Evolutionary conservation across 2,797 vertebrate species (phyloP), one percentile per base, ranked within the genome.

Genomic region (Philypnodon macrostomus): DNA sequence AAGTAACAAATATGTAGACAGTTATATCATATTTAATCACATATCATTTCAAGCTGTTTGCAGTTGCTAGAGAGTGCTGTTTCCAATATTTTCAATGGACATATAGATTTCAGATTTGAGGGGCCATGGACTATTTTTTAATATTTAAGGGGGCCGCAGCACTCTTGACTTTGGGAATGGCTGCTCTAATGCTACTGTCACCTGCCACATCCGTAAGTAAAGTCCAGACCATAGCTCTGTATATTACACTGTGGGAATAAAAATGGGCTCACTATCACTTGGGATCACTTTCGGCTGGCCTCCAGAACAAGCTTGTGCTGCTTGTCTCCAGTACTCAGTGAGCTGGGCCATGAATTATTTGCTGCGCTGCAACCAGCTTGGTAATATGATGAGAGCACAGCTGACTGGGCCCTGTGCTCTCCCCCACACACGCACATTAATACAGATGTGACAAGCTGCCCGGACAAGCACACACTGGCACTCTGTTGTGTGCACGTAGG

Each of bases 321-420:
- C 58, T 70, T 56, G 57, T 66, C 42, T 67, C 50, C 59, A 44
- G 64, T n/a, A 48, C 55, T 47, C 61, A 31, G 49, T 64, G 58
- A 57, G 60, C 41, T 55, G 66, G 58, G 21, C 57, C 63, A 73
- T 77, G 49, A 80, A 70, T 72, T 66, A 77, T 73, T 77, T 75
- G 66, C 63, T 35, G n/a, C 47, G 33, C 47, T 7, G 27, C 63
- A 65, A 57, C 69, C 70, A 64, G 60, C 63, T 44, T 58, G 69
- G 58, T 73, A 70, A 80, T 68, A 75, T 51, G 66, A 75, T 53
- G 64, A 68, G 56, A 64, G 64, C 51, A 66, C 48, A 66, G 64
- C 47, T 57, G 69, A 73, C 56, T 56, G 55, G 39, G 50, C 45
- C 59, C 52, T 58, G 38, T 35, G 40, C 55, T 35, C 14, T 9